Percentiles rank a stretch among this genome's conserved stretches.
Evolutionary conservation across 2,888 invertebrate genomes (phyloP).

Genomic region (Seira ritae): DNA sequence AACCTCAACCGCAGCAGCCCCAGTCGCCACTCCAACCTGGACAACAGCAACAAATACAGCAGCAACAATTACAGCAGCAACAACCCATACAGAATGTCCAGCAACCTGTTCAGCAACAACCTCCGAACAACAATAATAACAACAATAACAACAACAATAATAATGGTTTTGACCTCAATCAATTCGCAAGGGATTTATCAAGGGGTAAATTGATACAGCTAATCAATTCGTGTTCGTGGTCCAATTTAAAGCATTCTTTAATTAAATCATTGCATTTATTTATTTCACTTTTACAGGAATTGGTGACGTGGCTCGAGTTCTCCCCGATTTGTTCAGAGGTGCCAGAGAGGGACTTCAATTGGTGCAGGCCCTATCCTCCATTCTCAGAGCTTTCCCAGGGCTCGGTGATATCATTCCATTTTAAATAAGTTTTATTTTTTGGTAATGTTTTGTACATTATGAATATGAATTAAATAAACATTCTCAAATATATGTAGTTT

Average conservation of each 20-base stretch:
- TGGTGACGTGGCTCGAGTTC: constrained; percentile 70
- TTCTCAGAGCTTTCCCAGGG: constrained; percentile 61
- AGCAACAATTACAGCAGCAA: neutral
- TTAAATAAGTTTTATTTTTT: neutral
- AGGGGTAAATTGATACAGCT: too few species aligned
- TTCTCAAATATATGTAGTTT: too few species aligned
- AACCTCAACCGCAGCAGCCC: neutral
- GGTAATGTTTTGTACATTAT: too few species aligned
- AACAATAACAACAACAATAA: constrained; percentile 27
- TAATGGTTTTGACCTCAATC: constrained; percentile 42
- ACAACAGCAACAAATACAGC: neutral
- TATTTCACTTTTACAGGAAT: constrained; percentile 26
- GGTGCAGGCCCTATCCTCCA: constrained; percentile 59
- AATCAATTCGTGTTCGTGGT: neutral
- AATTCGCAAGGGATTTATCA: constrained; percentile 56
- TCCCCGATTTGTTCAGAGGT: constrained; percentile 73
- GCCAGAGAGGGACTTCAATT: constrained; percentile 70
- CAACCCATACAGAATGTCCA: too few species aligned
- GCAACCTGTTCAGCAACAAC: too few species aligned
- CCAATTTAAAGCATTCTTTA: neutral
- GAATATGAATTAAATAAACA: too few species aligned
- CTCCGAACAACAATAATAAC: constrained; percentile 4
- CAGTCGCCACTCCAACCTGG: neutral
- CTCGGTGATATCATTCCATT: constrained; percentile 55
- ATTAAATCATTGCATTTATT: too few species aligned